Evolutionary conservation across 2,113 vertebrate genomes (phyloP).

Genomic region (Trichechus manatus): DNA sequence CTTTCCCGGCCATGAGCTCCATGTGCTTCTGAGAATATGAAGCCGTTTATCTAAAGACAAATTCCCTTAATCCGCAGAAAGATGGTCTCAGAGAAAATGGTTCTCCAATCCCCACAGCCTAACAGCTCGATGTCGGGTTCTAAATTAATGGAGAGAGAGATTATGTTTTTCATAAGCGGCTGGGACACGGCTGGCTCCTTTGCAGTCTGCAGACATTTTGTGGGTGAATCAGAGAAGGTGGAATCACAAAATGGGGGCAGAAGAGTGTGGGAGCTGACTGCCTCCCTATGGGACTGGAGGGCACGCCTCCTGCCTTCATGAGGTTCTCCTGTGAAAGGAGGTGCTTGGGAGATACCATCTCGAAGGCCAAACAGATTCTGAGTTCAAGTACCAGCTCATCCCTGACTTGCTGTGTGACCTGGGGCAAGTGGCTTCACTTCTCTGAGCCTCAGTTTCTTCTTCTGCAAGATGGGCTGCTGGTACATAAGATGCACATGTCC

Average conservation of each 20-base stretch:
- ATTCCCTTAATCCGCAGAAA: slow-evolving; percentile 77
- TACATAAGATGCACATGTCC: not conserved
- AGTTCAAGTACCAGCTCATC: not conserved
- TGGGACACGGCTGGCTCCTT: not conserved
- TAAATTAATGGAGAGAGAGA: slow-evolving; percentile 80
- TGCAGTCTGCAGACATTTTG: slow-evolving; percentile 53
- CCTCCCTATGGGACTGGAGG: not conserved
- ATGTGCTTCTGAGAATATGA: slow-evolving; percentile 72
- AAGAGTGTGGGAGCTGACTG: not conserved
- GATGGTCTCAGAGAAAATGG: slow-evolving; percentile 70
- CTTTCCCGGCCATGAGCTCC: slow-evolving; percentile 70
- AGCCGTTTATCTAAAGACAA: slow-evolving; percentile 84
- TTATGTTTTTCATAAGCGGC: slow-evolving; percentile 75
- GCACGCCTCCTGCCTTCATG: not conserved
- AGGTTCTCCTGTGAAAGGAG: not conserved
- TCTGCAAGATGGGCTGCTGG: not conserved
- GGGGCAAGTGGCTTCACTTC: not conserved
- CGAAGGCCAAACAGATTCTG: not conserved
- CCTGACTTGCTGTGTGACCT: not conserved
- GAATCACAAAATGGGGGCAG: not conserved
- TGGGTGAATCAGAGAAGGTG: not conserved
- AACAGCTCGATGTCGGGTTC: slow-evolving; percentile 65
- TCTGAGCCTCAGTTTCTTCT: slow-evolving; percentile 5
- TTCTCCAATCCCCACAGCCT: slow-evolving; percentile 55
- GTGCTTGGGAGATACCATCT: not conserved